Conservation (phyloP, 2,797 vertebrate species). For the Lycodopsis pacificus region DNA sequence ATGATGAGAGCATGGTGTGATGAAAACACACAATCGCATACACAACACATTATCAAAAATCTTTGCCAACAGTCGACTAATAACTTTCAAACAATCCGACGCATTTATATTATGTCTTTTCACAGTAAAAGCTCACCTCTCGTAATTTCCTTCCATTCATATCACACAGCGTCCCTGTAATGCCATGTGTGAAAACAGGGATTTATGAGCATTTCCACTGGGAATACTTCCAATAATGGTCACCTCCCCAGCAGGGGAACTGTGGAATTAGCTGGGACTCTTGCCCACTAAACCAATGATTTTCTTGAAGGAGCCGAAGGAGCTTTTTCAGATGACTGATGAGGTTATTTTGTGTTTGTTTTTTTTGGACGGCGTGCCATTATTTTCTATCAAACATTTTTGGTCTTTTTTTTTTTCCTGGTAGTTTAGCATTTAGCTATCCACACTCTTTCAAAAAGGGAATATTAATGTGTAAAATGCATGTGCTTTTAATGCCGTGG, state of each 20-base stretch:
- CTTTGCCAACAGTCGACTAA: not conserved
- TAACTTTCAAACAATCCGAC: not conserved
- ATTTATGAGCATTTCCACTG: slow-evolving; percentile 35
- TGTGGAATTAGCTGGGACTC: slow-evolving; percentile 40
- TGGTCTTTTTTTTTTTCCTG: not conserved
- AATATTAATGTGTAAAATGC: not conserved
- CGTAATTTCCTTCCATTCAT: slow-evolving; percentile 22
- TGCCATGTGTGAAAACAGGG: slow-evolving; percentile 22
- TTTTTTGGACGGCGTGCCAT: not conserved
- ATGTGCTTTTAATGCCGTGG: not conserved
- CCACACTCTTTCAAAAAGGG: not conserved
- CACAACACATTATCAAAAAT: not conserved
- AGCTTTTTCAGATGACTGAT: slow-evolving; percentile 47
- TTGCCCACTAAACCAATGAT: slow-evolving; percentile 33
- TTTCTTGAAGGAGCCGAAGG: slow-evolving; percentile 24
- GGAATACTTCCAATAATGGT: slow-evolving; percentile 29
- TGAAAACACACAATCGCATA: not conserved
- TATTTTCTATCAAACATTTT: slow-evolving; percentile 17
- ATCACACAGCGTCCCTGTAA: slow-evolving; percentile 4
- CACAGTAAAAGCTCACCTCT: slow-evolving; percentile 20
- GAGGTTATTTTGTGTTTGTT: slow-evolving; percentile 32
- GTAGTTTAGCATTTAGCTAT: slow-evolving; percentile 24
- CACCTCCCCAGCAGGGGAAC: slow-evolving; percentile 22
- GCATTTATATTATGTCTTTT: not conserved
- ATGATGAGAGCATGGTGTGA: slow-evolving; percentile 13